Evolutionary conservation across 2,888 invertebrate genomes (phyloP), one percentile per base, ranked within the genome.

Genomic region (Eupithecia dodoneata): DNA sequence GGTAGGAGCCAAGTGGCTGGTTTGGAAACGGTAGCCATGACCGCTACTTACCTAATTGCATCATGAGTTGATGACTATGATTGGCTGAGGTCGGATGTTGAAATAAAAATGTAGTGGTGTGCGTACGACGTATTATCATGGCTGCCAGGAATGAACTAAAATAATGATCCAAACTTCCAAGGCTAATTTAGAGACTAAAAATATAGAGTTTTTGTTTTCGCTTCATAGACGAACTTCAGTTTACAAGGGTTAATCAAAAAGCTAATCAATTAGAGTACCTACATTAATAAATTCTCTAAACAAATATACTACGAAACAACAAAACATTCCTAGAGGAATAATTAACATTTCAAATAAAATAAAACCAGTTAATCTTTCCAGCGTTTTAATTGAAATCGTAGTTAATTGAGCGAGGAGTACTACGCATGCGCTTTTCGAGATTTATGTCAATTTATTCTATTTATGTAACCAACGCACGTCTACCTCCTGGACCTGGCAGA

Each of bases 331-430:
- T 49, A 63, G 42, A 44, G 59, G 74, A 70, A 42, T 65, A 77
- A 79, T 82, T 82, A 81, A 84, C 81, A 47, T 47, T 59, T 71
- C 86, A 90, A 90, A 63, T 63, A 72, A 89, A 78, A 80, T 73
- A 74, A 79, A 74, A 63, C 71, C 86, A 86, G 88, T 94, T 93
- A 93, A 94, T 93, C 87, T 84, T 84, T 75, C 85, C 87, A 91
- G 91, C 91, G 93, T 91, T 94, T 94, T 94, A 94, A 94, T 94
- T 94, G 94, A 94, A 94, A 93, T 92, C 90, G 90, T 87, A 88
- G 90, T 93, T 93, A 93, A 94, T 94, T 92, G 90, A 92, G 90
- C 90, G 88, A 87, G 88, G 85, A 81, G 82, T 83, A 83, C 80
- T 85, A 91, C 93, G 93, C 93, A 91, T 92, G 94, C 93, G 93